Percentiles rank a stretch among this genome's conserved stretches.
These are phyloP conservation scores for Syrrhaptes paradoxus DNA, from an alignment of 2,113 vertebrate genomes.

Conservation along the genomic window DNA sequence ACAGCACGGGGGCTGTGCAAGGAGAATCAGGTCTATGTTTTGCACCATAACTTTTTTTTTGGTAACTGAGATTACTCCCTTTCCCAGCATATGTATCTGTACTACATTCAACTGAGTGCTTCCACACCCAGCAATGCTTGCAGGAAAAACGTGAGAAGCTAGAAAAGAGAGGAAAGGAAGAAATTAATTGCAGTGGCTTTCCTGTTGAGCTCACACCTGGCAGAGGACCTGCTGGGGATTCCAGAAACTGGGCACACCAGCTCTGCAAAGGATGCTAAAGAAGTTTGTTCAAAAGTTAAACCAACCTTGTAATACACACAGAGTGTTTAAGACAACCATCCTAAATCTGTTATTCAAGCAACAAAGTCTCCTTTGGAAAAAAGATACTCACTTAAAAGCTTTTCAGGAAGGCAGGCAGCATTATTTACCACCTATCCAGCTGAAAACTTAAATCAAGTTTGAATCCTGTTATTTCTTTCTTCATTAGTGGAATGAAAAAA, in stretches of 20 bases:
- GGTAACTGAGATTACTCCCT: background rate
- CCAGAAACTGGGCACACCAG: background rate
- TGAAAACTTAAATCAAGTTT: background rate
- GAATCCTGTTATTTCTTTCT: background rate
- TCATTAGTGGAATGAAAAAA: background rate
- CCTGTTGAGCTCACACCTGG: background rate
- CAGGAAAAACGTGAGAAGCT: background rate
- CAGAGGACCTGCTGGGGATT: background rate
- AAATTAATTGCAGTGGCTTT: background rate
- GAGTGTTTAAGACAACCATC: background rate
- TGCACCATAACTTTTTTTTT: background rate
- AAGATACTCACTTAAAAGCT: background rate
- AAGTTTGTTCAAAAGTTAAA: background rate
- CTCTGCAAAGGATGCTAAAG: background rate
- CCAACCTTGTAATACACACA: background rate
- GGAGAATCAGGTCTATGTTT: background rate
- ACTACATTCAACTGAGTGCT: background rate
- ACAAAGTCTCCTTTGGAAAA: background rate
- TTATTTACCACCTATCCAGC: background rate
- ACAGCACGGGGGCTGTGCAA: background rate
- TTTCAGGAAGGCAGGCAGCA: background rate
- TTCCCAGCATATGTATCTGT: background rate
- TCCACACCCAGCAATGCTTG: background rate
- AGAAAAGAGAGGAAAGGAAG: background rate
- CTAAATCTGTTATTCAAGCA: background rate